Conservation (phyloP, 2,888 invertebrate genomes). For the Amblyjoppa fuscipennis region DNA sequence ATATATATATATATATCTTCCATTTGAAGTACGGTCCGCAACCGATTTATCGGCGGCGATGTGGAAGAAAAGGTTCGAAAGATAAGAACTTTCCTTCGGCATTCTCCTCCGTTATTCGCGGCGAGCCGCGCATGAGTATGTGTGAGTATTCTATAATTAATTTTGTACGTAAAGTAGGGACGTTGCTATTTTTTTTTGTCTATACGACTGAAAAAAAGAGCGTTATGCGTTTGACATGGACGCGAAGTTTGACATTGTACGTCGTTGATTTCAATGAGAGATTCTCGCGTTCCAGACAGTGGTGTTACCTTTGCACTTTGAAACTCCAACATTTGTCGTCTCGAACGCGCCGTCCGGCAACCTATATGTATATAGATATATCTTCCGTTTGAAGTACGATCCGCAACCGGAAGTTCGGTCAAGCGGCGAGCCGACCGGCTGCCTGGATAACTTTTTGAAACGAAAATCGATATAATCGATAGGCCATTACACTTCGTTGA, state of each 20-base stretch:
- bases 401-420: background rate
- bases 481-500: too few relatives aligned
- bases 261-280: conserved; percentile 25
- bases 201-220: too few relatives aligned
- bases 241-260: conserved; percentile 24
- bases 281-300: conserved; percentile 25
- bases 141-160: too few relatives aligned
- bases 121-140: background rate
- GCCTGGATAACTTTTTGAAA: conserved; percentile 35
- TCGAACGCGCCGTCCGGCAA: background rate
- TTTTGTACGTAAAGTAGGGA: too few relatives aligned
- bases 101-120: background rate
- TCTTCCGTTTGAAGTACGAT: background rate
- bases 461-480: conserved; percentile 47
- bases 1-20: too few relatives aligned
- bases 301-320: background rate
- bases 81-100: background rate
- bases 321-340: background rate
- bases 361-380: too few relatives aligned
- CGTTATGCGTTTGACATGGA: too few relatives aligned
- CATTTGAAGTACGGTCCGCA: too few relatives aligned
- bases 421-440: background rate
- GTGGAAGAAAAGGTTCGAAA: too few relatives aligned
- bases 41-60: too few relatives aligned
- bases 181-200: too few relatives aligned